Evolutionary conservation across 2,888 invertebrate species (phyloP), one percentile per base, ranked within the genome.

Genomic region (Plemyria rubiginata): DNA sequence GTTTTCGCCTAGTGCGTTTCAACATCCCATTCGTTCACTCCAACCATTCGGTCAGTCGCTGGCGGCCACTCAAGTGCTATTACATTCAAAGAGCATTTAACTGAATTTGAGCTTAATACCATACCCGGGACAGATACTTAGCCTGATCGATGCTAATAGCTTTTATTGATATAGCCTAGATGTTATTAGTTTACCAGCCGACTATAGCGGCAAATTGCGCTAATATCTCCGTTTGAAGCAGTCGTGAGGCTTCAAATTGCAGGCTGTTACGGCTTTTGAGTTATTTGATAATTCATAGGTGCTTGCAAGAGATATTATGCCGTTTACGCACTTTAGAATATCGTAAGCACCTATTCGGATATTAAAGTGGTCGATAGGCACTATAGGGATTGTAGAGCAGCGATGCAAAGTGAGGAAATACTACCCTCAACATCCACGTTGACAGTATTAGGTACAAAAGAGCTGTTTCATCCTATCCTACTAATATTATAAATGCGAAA

Each of bases 111-210:
- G 77, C 79, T 45, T 81, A 86, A 88, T 86, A 16, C 11, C 16
- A 29, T 29, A 13, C 75, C 72, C 78, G 73, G 77, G 84, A 86
- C 84, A 85, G 84, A 49, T 87, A 87, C 84, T 88, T 85, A 87
- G 79, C 67, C 80, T 88, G 91, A 90, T 90, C 85, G 90, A 90
- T 87, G 85, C 77, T 91, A 90, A 91, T 90, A 80, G 85, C 85
- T 82, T 91, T 91, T 92, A 91, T 91, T 91, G 92, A 91, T 91
- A 91, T 88, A 88, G 82, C 73, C 82, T 84, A 85, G 82, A 79
- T 80, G 81, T 85, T 87, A 88, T 88, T 82, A 85, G 82, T 81
- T 80, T 78, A 81, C 79, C 72, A 53, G 49, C 77, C 74, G 56
- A 66, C 65, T 61, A 63, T 62, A 67, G 56, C 61, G 71, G 68